These are phyloP conservation scores for Unio pictorum DNA, from an alignment of 2,888 invertebrate genomes.

Conservation along the genomic window DNA sequence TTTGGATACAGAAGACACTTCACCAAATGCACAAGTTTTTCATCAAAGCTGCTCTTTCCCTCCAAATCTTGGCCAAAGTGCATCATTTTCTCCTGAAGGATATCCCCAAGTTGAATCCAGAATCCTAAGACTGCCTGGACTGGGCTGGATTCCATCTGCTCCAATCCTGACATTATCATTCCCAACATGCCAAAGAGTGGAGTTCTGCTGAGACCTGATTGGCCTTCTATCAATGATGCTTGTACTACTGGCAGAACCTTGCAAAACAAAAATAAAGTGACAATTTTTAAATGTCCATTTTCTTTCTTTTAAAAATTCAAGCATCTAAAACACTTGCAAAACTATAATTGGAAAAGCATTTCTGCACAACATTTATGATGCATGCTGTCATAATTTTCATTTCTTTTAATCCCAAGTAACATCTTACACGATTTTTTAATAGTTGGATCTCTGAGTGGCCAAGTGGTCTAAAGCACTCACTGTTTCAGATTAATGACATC, in stretches of 20 bases:
- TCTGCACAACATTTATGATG: too few species aligned
- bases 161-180: conserved; percentile 28
- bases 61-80: conserved; percentile 14
- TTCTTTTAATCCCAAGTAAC: too few species aligned
- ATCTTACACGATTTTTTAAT: too few species aligned
- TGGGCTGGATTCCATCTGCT: conserved; percentile 11
- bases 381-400: too few species aligned
- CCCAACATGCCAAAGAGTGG: conserved; percentile 48
- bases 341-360: too few species aligned
- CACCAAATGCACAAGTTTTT: conserved; percentile 32
- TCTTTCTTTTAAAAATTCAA: too few species aligned
- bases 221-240: conserved; percentile 55
- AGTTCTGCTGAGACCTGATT: conserved; percentile 48
- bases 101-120: conserved; percentile 36
- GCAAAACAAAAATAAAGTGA: conserved; percentile 9
- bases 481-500: too few species aligned
- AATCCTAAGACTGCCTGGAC: conserved; percentile 19
- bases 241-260: conserved; percentile 63
- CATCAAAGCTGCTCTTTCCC: conserved; percentile 18
- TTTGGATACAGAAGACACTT: conserved; percentile 36
- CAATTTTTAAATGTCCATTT: too few species aligned
- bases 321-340: too few species aligned
- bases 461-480: too few species aligned
- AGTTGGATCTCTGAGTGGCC: too few species aligned
- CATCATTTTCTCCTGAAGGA: conserved; percentile 22